A percentile compares a stretch with the other conserved stretches of the same genome.
These are phyloP conservation scores for Trichosurus vulpecula DNA, from an alignment of 2,797 vertebrate species.

Conservation along the genomic window DNA sequence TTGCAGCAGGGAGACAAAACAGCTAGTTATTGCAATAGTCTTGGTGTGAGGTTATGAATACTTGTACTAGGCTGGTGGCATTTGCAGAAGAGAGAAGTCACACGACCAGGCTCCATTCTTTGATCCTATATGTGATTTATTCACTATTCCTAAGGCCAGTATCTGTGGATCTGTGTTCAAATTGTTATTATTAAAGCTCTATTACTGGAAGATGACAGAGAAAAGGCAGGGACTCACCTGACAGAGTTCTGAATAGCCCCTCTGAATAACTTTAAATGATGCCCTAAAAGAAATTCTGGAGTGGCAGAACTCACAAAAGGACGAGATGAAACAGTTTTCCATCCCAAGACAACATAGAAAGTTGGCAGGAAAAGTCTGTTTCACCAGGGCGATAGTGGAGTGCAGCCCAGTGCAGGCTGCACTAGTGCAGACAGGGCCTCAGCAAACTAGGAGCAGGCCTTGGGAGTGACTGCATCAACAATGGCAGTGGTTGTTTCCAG, in stretches of 20 bases:
- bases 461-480: no score
- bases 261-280: not conserved
- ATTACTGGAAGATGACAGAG: not conserved
- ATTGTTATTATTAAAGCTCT: not conserved
- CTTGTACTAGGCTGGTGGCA: not conserved
- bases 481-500: no score
- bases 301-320: not conserved
- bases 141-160: not conserved
- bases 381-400: no score
- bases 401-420: no score
- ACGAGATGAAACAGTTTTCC: not conserved
- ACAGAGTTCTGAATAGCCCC: no score
- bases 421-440: no score
- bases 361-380: not conserved
- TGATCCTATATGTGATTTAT: not conserved
- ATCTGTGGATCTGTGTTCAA: not conserved
- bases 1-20: not conserved
- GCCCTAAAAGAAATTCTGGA: not conserved
- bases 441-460: no score
- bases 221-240: not conserved
- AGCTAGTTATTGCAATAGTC: not conserved
- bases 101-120: no score
- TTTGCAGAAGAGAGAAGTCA: no score
- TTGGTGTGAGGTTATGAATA: not conserved
- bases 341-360: not conserved